Evolutionary conservation across 2,113 vertebrate genomes (phyloP).

Genomic region (Xiphias gladius): DNA sequence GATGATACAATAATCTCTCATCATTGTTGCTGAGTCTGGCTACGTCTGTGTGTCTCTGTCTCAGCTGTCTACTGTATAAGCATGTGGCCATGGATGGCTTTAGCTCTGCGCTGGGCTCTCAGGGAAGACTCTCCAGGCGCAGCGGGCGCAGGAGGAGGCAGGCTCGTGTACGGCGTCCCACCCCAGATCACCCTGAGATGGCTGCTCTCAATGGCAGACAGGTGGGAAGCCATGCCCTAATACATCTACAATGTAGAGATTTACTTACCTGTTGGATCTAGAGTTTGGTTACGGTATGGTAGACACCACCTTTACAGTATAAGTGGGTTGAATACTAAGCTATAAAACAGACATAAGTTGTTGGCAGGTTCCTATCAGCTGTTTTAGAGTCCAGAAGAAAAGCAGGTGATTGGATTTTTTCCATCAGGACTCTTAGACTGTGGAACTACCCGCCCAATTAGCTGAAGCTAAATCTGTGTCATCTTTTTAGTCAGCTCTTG

Average conservation of each 20-base stretch:
- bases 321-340: background rate
- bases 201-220: slow-evolving; percentile 87
- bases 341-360: background rate
- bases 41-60: background rate
- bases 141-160: slow-evolving; percentile 76
- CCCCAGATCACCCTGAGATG: slow-evolving; percentile 86
- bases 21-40: background rate
- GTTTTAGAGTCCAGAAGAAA: slow-evolving; percentile 3
- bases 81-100: slow-evolving; percentile 90
- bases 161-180: slow-evolving; percentile 78
- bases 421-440: background rate
- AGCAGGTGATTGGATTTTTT: background rate
- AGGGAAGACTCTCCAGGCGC: slow-evolving; percentile 77
- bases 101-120: slow-evolving; percentile 85
- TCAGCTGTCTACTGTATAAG: slow-evolving; percentile 93
- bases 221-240: slow-evolving; percentile 76
- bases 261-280: background rate
- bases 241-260: background rate
- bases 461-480: background rate
- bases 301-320: background rate
- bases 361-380: background rate
- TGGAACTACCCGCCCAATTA: background rate
- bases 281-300: slow-evolving; percentile 8
- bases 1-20: background rate
- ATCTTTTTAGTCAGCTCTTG: background rate